phyloP scores from a whole-genome alignment of 2,888 invertebrate species.

The Chrysotoxum bicinctum region DNA sequence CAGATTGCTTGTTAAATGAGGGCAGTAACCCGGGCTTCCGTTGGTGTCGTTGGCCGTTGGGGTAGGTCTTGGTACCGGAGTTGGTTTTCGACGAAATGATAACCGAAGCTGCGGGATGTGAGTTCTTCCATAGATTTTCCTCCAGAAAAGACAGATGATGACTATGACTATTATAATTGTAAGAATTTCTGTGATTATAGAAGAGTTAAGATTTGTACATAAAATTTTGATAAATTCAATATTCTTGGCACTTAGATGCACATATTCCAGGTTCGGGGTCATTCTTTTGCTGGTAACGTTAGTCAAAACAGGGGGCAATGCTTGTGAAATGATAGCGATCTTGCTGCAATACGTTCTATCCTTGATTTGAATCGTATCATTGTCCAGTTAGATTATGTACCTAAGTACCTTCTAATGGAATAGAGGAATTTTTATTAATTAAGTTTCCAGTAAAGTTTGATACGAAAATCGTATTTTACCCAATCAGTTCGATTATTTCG shows the following conservation, averaged over 20 bases:
- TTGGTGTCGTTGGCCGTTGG: no score
- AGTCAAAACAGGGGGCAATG: background rate
- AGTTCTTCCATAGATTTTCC: no score
- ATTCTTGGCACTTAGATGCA: background rate
- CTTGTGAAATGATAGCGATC: background rate
- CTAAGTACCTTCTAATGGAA: slow-evolving; percentile 41
- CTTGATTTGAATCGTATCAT: background rate
- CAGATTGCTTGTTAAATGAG: no score
- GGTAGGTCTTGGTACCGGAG: no score
- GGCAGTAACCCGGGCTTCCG: no score
- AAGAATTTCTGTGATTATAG: no score
- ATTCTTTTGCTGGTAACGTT: background rate
- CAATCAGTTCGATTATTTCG: slow-evolving; percentile 8
- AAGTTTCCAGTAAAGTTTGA: slow-evolving; percentile 27
- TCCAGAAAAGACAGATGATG: no score
- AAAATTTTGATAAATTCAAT: background rate
- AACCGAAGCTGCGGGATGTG: no score
- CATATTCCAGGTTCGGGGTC: background rate
- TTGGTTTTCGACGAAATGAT: no score
- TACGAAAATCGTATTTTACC: no score
- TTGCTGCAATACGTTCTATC: background rate
- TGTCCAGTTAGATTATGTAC: slow-evolving; percentile 11
- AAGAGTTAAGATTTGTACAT: background rate
- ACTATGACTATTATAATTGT: no score
- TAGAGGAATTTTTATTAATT: slow-evolving; percentile 38